Base-by-base conservation (phyloP, 2,888 invertebrate species). In the Cyrtodaria siliqua region DNA sequence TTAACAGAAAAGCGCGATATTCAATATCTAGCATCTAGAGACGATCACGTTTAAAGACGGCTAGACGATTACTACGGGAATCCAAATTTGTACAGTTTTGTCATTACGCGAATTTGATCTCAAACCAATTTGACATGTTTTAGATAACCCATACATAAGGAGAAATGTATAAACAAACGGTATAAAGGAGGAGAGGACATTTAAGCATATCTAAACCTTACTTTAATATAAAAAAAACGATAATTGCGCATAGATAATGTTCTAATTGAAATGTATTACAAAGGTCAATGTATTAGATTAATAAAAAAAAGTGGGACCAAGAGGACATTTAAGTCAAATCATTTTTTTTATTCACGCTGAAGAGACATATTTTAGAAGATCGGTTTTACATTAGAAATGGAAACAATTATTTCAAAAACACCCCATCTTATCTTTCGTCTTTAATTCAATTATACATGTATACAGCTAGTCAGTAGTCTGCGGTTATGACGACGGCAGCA, bases 1-100 rank as follows among this genome's bases (percentile, higher is more conserved):
- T 50, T 33, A 53, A 53, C 52, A 44, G 64, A 64, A 52, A 60
- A 52, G 20, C 59, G 52, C 44, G 71, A 71, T 64, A 71, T 57
- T 47, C 27, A 70, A 56, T 56, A 56, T 49, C 27, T 12, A 29
- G 29, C 29, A 44, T 4, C n/a, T 20, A 9, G 16, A 20, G 16
- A 9, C n/a, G 20, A 44, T 44, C 16, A 44, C n/a, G 16, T 20
- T 16, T 4, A 44, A 44, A 20, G 44, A 44, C 44, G 44, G 20
- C 3, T 6, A 3, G 16, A 16, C 16, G 44, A 44, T 16, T 18
- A 20, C 4, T 3, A 44, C 6, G 16, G 6, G 20, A 3, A n/a
- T 44, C n/a, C 6, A 44, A 3, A 16, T 44, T 18, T 44, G 6
- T 44, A 2, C 27, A 29, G 1, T 27, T 29, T 26, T 29, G 50